phyloP scores from a whole-genome alignment of 2,113 vertebrate species.

The Varanus salvator region DNA sequence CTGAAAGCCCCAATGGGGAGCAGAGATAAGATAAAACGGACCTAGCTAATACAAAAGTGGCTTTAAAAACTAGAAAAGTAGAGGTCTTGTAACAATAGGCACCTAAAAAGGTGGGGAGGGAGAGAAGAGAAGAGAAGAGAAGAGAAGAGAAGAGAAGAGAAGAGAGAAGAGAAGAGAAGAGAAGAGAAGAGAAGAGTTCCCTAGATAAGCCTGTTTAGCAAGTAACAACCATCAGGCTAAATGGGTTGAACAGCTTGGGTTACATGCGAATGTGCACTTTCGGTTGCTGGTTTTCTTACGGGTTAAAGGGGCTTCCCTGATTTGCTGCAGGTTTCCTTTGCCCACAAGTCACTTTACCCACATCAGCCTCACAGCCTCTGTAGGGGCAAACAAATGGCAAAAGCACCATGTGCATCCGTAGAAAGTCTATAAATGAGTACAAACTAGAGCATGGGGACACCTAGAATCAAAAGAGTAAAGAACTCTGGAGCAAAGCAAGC shows the following conservation, averaged over 20 bases:
- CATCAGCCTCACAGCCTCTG: background rate
- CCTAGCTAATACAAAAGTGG: conserved; percentile 19
- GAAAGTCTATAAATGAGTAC: conserved; percentile 1
- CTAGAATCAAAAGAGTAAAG: background rate
- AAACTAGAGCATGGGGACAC: background rate
- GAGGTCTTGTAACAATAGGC: conserved; percentile 26
- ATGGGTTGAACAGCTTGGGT: conserved; percentile 12
- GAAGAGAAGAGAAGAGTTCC: background rate
- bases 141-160: too few species aligned
- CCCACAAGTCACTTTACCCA: conserved; percentile 22
- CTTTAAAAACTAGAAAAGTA: conserved; percentile 36
- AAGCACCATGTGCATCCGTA: background rate
- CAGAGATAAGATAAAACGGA: conserved; percentile 1
- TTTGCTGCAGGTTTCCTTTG: conserved; percentile 10
- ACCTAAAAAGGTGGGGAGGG: background rate
- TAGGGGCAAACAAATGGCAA: background rate
- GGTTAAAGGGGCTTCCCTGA: conserved; percentile 35
- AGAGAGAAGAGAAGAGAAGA: too few species aligned
- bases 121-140: too few species aligned
- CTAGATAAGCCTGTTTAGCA: conserved; percentile 12
- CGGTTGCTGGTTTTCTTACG: conserved; percentile 39
- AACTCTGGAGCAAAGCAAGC: background rate
- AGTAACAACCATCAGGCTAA: background rate
- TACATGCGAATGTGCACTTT: conserved; percentile 33
- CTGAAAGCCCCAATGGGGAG: background rate